phyloP scores from a whole-genome alignment of 2,797 vertebrate species.

The Xenopus petersii region DNA sequence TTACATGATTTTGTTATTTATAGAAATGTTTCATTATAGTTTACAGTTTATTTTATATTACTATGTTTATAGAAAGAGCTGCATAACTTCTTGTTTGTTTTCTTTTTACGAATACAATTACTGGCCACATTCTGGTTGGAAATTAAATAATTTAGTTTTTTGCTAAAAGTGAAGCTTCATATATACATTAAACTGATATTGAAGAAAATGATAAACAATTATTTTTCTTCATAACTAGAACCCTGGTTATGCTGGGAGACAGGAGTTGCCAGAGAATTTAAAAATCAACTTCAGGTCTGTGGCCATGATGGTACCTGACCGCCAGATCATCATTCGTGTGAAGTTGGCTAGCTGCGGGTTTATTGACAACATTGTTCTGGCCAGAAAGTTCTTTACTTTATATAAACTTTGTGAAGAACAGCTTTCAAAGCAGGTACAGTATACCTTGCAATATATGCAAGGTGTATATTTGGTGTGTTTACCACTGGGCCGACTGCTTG shows the following conservation, averaged over 20 bases:
- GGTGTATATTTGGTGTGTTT: no score
- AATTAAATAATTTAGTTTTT: no score
- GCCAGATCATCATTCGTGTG: constrained; percentile 94
- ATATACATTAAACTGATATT: not conserved
- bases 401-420: constrained; percentile 97
- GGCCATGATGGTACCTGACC: constrained; percentile 97
- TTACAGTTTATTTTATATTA: no score
- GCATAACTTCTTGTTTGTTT: no score
- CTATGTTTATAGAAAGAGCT: no score
- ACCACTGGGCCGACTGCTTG: no score
- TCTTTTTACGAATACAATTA: no score
- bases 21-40: no score
- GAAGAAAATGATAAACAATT: not conserved
- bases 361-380: constrained; percentile 84
- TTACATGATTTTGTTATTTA: no score
- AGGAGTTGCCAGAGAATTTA: constrained; percentile 94
- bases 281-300: constrained; percentile 96
- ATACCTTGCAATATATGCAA: no score
- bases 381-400: constrained; percentile 90
- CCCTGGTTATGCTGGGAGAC: constrained; percentile 90
- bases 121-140: no score
- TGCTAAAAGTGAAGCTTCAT: no score
- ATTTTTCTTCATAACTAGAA: constrained; percentile 69
- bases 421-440: constrained; percentile 90
- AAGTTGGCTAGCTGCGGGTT: constrained; percentile 96